These are phyloP conservation scores for Phocoena sinus DNA, from an alignment of 2,113 vertebrate genomes.

Conservation along the genomic window DNA sequence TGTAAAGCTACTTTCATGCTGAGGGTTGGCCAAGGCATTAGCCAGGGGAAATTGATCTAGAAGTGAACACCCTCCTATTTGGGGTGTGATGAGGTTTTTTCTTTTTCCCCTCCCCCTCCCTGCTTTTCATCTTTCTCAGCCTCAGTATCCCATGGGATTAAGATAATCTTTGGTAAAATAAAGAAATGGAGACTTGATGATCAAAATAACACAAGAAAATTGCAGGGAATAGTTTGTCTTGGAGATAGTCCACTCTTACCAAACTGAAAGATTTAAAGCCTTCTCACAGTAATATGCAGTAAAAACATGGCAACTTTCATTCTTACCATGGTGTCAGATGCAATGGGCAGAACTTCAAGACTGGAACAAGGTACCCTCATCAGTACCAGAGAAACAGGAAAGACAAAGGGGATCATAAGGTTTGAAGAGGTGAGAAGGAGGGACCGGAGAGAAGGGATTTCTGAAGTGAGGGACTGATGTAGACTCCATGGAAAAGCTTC, in stretches of 20 bases:
- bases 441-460: background rate
- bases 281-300: background rate
- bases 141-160: background rate
- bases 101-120: fast-evolving
- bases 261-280: background rate
- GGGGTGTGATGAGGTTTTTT: background rate
- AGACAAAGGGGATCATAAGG: background rate
- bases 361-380: background rate
- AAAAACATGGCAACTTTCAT: background rate
- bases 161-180: slow-evolving; percentile 25
- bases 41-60: background rate
- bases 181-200: background rate
- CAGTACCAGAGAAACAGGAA: background rate
- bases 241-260: background rate
- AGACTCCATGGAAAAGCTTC: background rate
- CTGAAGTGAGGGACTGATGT: background rate
- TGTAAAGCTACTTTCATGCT: background rate
- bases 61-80: background rate
- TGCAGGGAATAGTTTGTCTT: background rate
- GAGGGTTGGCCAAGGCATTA: background rate
- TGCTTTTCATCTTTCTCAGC: background rate
- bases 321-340: background rate
- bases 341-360: background rate
- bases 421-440: background rate
- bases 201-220: background rate